These are phyloP conservation scores for Cyprinodon diabolis DNA, from an alignment of 2,797 vertebrate genomes.

Conservation along the genomic window DNA sequence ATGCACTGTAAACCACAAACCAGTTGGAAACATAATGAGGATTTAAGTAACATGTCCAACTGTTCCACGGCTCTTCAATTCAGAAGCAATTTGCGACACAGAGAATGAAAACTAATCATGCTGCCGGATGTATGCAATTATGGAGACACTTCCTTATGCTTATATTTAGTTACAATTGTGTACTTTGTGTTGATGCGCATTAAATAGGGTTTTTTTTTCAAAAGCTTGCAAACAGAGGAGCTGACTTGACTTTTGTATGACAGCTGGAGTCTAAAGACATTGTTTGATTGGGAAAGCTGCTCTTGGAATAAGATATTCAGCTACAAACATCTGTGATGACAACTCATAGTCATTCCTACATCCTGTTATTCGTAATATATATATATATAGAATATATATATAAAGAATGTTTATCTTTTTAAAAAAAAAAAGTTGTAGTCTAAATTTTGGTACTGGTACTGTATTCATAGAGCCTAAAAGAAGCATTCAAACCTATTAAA, in stretches of 20 bases:
- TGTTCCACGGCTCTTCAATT: slow-evolving; percentile 43
- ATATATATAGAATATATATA: too few relatives aligned
- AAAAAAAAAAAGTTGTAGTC: neutral
- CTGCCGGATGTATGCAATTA: slow-evolving; percentile 41
- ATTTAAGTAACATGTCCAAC: slow-evolving; percentile 34
- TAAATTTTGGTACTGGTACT: neutral
- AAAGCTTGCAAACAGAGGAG: slow-evolving; percentile 50
- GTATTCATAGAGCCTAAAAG: neutral
- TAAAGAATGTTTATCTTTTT: slow-evolving; percentile 8
- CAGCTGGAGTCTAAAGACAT: slow-evolving; percentile 64
- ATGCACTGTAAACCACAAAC: slow-evolving; percentile 42
- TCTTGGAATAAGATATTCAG: slow-evolving; percentile 52
- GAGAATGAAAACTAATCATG: slow-evolving; percentile 59
- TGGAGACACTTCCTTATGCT: slow-evolving; percentile 45
- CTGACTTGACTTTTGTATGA: slow-evolving; percentile 60
- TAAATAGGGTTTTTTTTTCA: slow-evolving; percentile 56
- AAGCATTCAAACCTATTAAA: neutral
- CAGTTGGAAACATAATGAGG: slow-evolving; percentile 42
- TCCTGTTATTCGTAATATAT: slow-evolving; percentile 8
- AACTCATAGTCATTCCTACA: slow-evolving; percentile 31
- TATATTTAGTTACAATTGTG: slow-evolving; percentile 71
- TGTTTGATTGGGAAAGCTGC: slow-evolving; percentile 61
- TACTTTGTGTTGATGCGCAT: slow-evolving; percentile 65
- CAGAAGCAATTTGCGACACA: slow-evolving; percentile 43
- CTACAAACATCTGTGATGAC: slow-evolving; percentile 14